These are phyloP conservation scores for Trichogramma evanescens DNA, from an alignment of 2,888 invertebrate species.

Conservation along the genomic window DNA sequence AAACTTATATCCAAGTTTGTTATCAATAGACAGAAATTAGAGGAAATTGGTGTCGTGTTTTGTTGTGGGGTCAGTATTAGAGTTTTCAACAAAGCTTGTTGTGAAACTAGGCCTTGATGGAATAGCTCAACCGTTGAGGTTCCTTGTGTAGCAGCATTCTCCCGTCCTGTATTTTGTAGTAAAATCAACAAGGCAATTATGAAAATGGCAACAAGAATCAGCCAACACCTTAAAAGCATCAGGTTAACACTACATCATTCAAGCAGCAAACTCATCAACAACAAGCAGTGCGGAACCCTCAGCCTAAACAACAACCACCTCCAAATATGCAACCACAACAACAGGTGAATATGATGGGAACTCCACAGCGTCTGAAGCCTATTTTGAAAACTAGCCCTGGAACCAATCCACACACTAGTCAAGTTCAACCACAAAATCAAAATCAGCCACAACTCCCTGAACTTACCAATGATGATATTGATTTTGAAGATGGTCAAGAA, in stretches of 20 bases:
- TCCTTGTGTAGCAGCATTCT: constrained; percentile 46
- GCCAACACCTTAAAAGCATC: constrained; percentile 35
- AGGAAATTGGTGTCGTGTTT: constrained; percentile 35
- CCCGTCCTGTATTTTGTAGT: constrained; percentile 47
- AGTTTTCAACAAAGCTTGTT: constrained; percentile 34
- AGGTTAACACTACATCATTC: constrained; percentile 21
- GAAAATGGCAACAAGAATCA: constrained; percentile 29
- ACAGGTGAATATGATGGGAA: not conserved
- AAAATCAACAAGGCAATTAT: constrained; percentile 39
- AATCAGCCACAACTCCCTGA: not conserved
- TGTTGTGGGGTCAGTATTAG: constrained; percentile 42
- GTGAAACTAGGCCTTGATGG: constrained; percentile 47
- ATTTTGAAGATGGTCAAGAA: constrained; percentile 17
- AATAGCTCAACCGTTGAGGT: constrained; percentile 47
- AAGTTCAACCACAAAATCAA: constrained; percentile 10
- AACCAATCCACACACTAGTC: constrained; percentile 7
- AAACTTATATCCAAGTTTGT: constrained; percentile 22
- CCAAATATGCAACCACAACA: constrained; percentile 22
- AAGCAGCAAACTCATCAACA: constrained; percentile 26
- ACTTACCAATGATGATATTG: constrained; percentile 12
- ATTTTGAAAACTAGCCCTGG: constrained; percentile 36
- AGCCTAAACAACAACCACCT: constrained; percentile 17
- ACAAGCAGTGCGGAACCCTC: constrained; percentile 6
- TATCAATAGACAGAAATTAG: constrained; percentile 32
- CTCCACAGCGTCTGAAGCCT: constrained; percentile 40